Conservation (phyloP, 2,797 vertebrate species). For the Coregonus suidteri region DNA sequence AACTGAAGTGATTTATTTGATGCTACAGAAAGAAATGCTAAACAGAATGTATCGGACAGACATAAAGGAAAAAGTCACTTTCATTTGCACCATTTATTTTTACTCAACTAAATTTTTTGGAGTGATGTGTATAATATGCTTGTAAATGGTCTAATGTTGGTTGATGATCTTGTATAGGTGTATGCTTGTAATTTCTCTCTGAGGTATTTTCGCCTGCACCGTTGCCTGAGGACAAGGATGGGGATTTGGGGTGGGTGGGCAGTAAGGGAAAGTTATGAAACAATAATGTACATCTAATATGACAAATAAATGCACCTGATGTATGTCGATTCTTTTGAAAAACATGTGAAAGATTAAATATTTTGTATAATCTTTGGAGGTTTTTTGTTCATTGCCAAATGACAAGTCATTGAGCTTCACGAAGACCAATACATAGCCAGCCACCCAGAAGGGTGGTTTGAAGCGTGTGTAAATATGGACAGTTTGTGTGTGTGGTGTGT, state of each 20-base stretch:
- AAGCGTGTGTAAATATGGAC: too few relatives aligned
- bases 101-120: constrained; percentile 63
- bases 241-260: constrained; percentile 23
- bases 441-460: neutral
- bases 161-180: constrained; percentile 64
- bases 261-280: constrained; percentile 17
- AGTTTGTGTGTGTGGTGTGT: neutral
- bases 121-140: constrained; percentile 73
- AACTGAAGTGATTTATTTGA: constrained; percentile 75
- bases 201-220: constrained; percentile 63
- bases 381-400: constrained; percentile 27
- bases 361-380: constrained; percentile 71
- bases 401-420: neutral
- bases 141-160: constrained; percentile 66
- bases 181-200: constrained; percentile 62
- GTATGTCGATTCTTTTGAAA: constrained; percentile 70
- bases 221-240: constrained; percentile 58
- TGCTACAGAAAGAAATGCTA: constrained; percentile 51
- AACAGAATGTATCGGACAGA: constrained; percentile 66
- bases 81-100: constrained; percentile 70
- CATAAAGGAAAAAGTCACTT: constrained; percentile 64
- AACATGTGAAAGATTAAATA: constrained; percentile 69
- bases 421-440: neutral
- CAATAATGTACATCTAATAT: constrained; percentile 44
- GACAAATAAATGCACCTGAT: constrained; percentile 65